Percentiles rank a stretch among this genome's conserved stretches.
phyloP scores from a whole-genome alignment of 2,113 vertebrate species.

The Dendropsophus ebraccatus region DNA sequence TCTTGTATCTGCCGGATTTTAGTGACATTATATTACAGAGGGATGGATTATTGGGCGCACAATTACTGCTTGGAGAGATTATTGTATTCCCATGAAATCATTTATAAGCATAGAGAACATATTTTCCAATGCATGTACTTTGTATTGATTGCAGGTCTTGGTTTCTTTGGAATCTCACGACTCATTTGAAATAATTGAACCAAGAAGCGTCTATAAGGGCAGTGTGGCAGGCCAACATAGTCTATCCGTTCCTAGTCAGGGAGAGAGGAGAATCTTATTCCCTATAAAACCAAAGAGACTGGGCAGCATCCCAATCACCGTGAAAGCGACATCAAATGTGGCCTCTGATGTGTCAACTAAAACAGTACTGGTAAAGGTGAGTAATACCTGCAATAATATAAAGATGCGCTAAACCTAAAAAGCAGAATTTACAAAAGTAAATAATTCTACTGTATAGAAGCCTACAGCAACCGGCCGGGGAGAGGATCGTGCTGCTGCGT shows the following conservation, averaged over 20 bases:
- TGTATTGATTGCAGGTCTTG: conserved; percentile 63
- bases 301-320: conserved; percentile 70
- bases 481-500: too few species aligned
- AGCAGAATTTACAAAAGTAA: too few species aligned
- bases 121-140: neutral
- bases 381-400: neutral
- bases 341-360: conserved; percentile 62
- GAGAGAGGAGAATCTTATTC: conserved; percentile 60
- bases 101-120: too few species aligned
- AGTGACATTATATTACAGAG: neutral
- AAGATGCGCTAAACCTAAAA: neutral
- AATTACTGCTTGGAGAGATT: neutral
- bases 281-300: conserved; percentile 70
- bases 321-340: conserved; percentile 63
- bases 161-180: conserved; percentile 65
- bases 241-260: conserved; percentile 61
- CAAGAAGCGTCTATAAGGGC: conserved; percentile 25
- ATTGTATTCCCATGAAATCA: neutral
- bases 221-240: conserved; percentile 39
- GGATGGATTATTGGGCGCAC: neutral
- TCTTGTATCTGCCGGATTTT: neutral
- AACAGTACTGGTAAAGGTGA: conserved; percentile 76
- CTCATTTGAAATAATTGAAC: conserved; percentile 67
- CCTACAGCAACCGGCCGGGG: too few species aligned
- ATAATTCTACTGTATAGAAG: neutral